Base-by-base conservation (phyloP, 2,797 vertebrate species). In the Poeciliopsis turneri region DNA sequence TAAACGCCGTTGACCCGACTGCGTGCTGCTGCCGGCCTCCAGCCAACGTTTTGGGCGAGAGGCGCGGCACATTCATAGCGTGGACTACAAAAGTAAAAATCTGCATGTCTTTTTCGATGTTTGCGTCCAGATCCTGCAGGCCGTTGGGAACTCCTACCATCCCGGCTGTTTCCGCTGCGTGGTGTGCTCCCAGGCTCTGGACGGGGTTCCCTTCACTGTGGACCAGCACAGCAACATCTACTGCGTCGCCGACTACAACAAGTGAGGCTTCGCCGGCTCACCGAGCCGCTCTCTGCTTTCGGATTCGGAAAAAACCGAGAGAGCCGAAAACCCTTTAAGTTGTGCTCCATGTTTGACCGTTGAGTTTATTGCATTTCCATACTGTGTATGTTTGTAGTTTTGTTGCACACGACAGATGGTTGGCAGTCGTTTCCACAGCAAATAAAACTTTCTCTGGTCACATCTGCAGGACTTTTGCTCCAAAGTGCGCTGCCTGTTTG, bases 161-260 rank as follows among this genome's bases (percentile, higher is more conserved):
- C 97, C 97, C 0, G 95, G 96, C 82, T 97, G 97, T 87, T 97
- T 97, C 90, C 96, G 97, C 49, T 97, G 97, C 20, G 95, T 96
- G 46, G 94, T 97, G n/a, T 97, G 97, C 87, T 95, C 97, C 79
- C 97, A 97, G 92, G 95, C 96, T 66, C 93, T 97, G 86, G 97
- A 97, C 6, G 97, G 97, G 11, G 95, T 97, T 11, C 96, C 96
- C 23, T 97, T 97, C 92, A 97, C 97, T 0, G 97, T 97, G 88
- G 97, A 97, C 95, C 97, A 97, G 78, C 95, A 96, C 92, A 97
- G 97, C 94, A 96, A 96, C 79, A 95, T 97, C 92, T 97, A 97
- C 95, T 97, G 97, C 49, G 97, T 97, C 36, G 92, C 96, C 0
- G 97, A 97, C 92, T 97, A 97, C 91, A 97, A 97, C 95, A 97